Percentiles rank a stretch among this genome's conserved stretches.
These are phyloP conservation scores for Aphaenogaster ashmeadi DNA, from an alignment of 1,140 invertebrate species.

Conservation along the genomic window DNA sequence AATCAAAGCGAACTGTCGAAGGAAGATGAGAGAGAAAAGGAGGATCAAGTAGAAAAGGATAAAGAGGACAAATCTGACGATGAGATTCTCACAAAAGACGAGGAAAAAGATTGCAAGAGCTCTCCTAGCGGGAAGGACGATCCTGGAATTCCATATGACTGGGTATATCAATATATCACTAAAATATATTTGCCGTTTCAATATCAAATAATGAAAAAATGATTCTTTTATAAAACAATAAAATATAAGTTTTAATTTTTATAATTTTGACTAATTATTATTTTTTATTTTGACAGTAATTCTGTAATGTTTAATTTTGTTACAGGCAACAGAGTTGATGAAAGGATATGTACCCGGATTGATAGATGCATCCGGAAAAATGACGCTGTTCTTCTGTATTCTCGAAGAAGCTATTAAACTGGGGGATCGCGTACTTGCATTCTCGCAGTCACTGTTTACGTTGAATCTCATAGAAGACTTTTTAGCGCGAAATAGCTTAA, in stretches of 20 bases:
- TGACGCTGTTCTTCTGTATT: constrained; percentile 97
- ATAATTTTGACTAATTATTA: not conserved
- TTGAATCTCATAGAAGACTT: constrained; percentile 99
- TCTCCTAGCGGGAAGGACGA: constrained; percentile 89
- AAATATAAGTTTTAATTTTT: constrained; percentile 28
- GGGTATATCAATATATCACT: constrained; percentile 86
- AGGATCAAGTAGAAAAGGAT: constrained; percentile 87
- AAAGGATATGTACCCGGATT: constrained; percentile 95
- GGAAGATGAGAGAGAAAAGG: constrained; percentile 83
- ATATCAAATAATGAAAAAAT: not conserved
- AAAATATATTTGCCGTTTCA: constrained; percentile 1
- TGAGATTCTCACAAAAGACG: constrained; percentile 83
- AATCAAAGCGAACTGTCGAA: constrained; percentile 81
- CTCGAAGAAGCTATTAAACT: constrained; percentile 95
- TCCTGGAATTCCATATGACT: constrained; percentile 94
- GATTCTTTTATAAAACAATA: constrained; percentile 14
- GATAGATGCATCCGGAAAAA: constrained; percentile 98
- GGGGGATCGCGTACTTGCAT: constrained; percentile 97
- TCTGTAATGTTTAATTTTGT: constrained; percentile 58
- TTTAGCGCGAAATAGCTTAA: constrained; percentile 93
- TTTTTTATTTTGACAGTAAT: not conserved
- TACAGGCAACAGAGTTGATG: constrained; percentile 93
- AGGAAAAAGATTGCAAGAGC: constrained; percentile 86
- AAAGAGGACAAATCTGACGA: constrained; percentile 87
- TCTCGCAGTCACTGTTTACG: constrained; percentile 98